Evolutionary conservation across 2,888 invertebrate species (phyloP), one percentile per base, ranked within the genome.

Genomic region (Ormyrus rosae): DNA sequence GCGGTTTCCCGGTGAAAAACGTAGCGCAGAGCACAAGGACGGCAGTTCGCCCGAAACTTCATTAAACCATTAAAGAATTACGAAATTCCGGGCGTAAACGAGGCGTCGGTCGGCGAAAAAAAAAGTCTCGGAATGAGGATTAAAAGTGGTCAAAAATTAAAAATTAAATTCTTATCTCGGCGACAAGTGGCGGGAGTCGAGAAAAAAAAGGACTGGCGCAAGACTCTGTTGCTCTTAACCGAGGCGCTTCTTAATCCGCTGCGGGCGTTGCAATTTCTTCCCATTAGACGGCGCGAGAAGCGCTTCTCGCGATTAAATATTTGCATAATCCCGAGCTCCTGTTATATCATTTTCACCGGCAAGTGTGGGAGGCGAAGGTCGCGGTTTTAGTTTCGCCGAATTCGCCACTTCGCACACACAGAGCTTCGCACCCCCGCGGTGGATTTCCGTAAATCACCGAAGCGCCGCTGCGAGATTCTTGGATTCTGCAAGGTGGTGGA

Each of bases 241-340:
- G 34, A 34, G 78, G 84, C 85, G 81, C 84, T 82, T 83, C 87
- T 90, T 90, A 90, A 90, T 90, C 90, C 87, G 86, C 85, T 86
- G 89, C 90, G 86, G 87, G 87, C 89, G 86, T 85, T 88, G 89
- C 90, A 90, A 90, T 90, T 90, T 90, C 90, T 90, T 89, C 87
- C 89, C 89, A 89, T 90, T 90, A 89, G 88, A 34, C 86, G 64
- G 84, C 61, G 58, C 10, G 45, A 13, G 10, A 67, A 6, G 46
- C 19, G 61, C 63, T 83, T 85, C 53, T 83, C 85, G 88, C 89
- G 88, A 90, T 89, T 90, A 89, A 89, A 89, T 89, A 90, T 90
- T 90, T 90, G 89, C 90, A 89, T 90, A 89, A 90, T 90, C 90
- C 86, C 83, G 68, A 68, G 75, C 83, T 85, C 84, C 86, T 86